Evolutionary conservation across 1,140 invertebrate genomes (phyloP).

Genomic region (Rhopalosiphum padi): DNA sequence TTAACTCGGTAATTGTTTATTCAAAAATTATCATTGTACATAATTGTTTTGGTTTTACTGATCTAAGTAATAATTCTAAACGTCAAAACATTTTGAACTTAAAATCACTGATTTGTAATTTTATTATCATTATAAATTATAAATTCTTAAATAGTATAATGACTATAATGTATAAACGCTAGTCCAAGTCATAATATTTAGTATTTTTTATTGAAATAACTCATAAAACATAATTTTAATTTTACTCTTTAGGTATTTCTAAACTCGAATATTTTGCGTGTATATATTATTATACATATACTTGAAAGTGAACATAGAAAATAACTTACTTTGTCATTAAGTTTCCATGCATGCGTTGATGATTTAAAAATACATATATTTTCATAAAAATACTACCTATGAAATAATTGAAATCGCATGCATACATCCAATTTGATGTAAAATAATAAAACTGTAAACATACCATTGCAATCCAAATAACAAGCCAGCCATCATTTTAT

Average conservation of each 20-base stretch:
- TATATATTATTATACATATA: background rate
- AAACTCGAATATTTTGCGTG: background rate
- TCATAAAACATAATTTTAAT: background rate
- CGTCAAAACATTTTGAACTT: background rate
- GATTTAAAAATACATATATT: background rate
- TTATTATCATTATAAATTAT: background rate
- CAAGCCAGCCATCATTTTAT: background rate
- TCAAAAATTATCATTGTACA: background rate
- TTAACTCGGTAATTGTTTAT: background rate
- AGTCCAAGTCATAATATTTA: background rate
- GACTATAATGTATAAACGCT: background rate
- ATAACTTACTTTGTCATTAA: background rate
- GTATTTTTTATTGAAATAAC: background rate
- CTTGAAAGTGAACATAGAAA: background rate
- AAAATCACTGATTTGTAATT: background rate
- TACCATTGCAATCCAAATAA: background rate
- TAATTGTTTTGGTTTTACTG: background rate
- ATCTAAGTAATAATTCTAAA: background rate
- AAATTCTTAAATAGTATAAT: background rate
- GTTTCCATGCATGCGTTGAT: background rate
- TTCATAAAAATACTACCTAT: background rate
- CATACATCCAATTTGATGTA: background rate
- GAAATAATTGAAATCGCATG: background rate
- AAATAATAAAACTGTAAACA: background rate
- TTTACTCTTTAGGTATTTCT: background rate